Percentiles rank a stretch among this genome's conserved stretches.
phyloP scores from a whole-genome alignment of 35 echinoderm and acorn worm species.

The Chiridota heheva region DNA sequence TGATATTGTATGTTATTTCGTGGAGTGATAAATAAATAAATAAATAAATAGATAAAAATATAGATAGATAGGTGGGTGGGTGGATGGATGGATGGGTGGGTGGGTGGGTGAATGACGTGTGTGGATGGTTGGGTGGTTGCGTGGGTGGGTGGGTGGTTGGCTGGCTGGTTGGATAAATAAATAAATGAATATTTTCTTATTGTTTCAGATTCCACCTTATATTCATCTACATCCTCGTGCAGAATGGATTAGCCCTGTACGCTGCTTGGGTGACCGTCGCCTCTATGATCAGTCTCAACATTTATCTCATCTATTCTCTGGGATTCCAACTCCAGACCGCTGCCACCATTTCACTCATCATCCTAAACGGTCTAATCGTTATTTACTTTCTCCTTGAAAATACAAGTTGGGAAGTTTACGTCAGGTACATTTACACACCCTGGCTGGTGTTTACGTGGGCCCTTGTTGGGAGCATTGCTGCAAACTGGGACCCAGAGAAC shows the following conservation, averaged over 20 bases:
- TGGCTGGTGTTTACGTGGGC: slow-evolving; percentile 61
- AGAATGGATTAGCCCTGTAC: slow-evolving; percentile 84
- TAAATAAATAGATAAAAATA: too few relatives aligned
- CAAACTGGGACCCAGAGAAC: slow-evolving; percentile 56
- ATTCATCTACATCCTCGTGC: slow-evolving; percentile 62
- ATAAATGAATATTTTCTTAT: too few relatives aligned
- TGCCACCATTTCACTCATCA: slow-evolving; percentile 46
- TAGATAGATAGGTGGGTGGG: too few relatives aligned
- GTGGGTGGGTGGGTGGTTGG: too few relatives aligned
- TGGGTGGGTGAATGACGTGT: too few relatives aligned
- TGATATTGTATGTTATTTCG: too few relatives aligned
- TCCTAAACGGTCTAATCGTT: slow-evolving; percentile 50
- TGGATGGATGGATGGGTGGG: too few relatives aligned
- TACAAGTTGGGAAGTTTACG: slow-evolving; percentile 52
- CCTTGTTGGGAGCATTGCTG: slow-evolving; percentile 26
- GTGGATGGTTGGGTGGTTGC: too few relatives aligned
- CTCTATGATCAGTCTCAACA: slow-evolving; percentile 62
- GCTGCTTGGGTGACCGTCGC: slow-evolving; percentile 75
- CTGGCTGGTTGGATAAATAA: too few relatives aligned
- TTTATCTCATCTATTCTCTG: slow-evolving; percentile 40
- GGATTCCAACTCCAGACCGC: slow-evolving; percentile 29
- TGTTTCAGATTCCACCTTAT: slow-evolving; percentile 54
- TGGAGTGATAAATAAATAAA: too few relatives aligned
- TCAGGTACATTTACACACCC: slow-evolving; percentile 66
- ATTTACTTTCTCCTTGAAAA: slow-evolving; percentile 78